phyloP scores from a whole-genome alignment of 2,113 vertebrate genomes.

The Daboia siamensis region DNA sequence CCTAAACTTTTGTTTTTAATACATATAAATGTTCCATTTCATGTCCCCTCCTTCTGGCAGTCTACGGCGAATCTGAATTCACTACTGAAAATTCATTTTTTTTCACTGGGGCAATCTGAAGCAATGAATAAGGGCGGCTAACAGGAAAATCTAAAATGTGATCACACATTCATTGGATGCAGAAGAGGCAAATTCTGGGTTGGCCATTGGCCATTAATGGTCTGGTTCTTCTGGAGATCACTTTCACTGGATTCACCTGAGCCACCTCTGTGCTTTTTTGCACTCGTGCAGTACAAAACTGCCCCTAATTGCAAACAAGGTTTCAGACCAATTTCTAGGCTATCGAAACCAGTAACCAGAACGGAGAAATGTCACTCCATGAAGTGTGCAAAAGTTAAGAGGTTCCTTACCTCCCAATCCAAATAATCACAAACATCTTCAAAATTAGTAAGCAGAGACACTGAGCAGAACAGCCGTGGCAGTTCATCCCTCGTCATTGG shows the following conservation, averaged over 20 bases:
- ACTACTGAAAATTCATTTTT: neutral
- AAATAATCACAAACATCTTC: constrained; percentile 99
- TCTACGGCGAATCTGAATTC: neutral
- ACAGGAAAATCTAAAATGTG: neutral
- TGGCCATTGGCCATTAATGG: neutral
- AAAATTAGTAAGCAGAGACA: constrained; percentile 99
- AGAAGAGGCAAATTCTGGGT: neutral
- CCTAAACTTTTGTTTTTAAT: neutral
- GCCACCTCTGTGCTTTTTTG: neutral
- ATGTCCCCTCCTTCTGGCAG: neutral
- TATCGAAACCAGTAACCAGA: neutral
- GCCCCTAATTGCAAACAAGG: neutral
- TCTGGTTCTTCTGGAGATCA: neutral
- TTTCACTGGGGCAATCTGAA: neutral
- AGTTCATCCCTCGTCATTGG: constrained; percentile 99
- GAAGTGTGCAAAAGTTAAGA: neutral
- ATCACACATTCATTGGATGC: neutral
- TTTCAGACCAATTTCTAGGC: neutral
- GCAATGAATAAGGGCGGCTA: neutral
- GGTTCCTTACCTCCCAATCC: constrained; percentile 95
- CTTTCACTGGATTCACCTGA: neutral
- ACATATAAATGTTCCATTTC: neutral
- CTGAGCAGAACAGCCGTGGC: constrained; percentile 99
- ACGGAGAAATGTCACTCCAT: neutral
- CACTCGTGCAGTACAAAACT: neutral